Percentiles rank a stretch among this genome's conserved stretches.
Evolutionary conservation across 1,140 invertebrate species (phyloP).

Genomic region (Aethina tumida): DNA sequence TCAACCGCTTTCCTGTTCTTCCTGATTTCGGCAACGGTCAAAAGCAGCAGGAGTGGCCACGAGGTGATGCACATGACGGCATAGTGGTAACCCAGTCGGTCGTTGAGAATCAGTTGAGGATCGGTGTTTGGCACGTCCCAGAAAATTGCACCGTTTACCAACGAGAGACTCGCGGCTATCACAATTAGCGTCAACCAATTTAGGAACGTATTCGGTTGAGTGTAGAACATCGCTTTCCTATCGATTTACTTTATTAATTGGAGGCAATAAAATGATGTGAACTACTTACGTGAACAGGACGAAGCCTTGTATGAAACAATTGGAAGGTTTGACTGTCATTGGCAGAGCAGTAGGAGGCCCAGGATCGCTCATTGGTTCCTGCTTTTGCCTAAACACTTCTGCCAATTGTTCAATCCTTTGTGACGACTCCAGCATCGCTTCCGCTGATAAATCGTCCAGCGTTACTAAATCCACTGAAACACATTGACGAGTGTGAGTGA

Average conservation of each 20-base stretch:
- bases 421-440: slow-evolving; percentile 88
- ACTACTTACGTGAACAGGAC: slow-evolving; percentile 59
- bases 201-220: slow-evolving; percentile 76
- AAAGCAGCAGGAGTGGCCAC: slow-evolving; percentile 65
- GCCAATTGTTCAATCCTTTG: slow-evolving; percentile 84
- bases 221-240: slow-evolving; percentile 58
- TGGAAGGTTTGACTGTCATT: slow-evolving; percentile 48
- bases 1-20: slow-evolving; percentile 58
- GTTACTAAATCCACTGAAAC: slow-evolving; percentile 84
- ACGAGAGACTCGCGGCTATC: slow-evolving; percentile 66
- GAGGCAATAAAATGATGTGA: slow-evolving; percentile 1
- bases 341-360: slow-evolving; percentile 66
- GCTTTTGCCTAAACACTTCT: slow-evolving; percentile 61
- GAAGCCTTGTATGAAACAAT: slow-evolving; percentile 52
- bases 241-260: slow-evolving; percentile 1
- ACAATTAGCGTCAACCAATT: slow-evolving; percentile 67
- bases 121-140: slow-evolving; percentile 76
- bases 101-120: slow-evolving; percentile 58
- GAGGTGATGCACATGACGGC: slow-evolving; percentile 63
- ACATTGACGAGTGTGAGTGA: neutral
- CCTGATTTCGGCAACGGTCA: slow-evolving; percentile 56
- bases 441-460: slow-evolving; percentile 81
- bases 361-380: slow-evolving; percentile 60
- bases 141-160: slow-evolving; percentile 78
- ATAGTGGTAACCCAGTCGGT: slow-evolving; percentile 77